Conservation (phyloP, 2,113 vertebrate species). For the Xyrauchen texanus region DNA sequence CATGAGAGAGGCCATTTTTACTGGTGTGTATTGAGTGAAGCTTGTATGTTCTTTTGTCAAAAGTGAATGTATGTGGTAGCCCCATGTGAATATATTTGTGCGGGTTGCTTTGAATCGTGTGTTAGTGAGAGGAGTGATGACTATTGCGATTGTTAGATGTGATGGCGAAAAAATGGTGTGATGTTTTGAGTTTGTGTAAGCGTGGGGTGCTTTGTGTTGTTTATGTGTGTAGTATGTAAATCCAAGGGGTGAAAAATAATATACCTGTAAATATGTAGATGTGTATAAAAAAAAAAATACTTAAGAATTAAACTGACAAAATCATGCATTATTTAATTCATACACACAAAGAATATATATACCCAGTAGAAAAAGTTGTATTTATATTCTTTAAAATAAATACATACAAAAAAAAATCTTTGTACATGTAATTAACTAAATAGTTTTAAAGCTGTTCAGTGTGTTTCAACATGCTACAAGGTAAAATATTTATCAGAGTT, state of each 20-base stretch:
- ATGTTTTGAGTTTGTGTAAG: constrained; percentile 64
- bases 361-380: constrained; percentile 22
- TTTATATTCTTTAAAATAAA: constrained; percentile 41
- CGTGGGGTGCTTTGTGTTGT: constrained; percentile 56
- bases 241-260: constrained; percentile 58
- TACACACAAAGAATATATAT: neutral
- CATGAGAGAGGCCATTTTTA: constrained; percentile 23
- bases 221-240: constrained; percentile 49
- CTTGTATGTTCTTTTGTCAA: constrained; percentile 54
- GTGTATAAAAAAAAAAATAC: constrained; percentile 73
- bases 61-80: constrained; percentile 63
- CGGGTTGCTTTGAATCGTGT: constrained; percentile 62
- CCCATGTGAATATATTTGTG: constrained; percentile 61
- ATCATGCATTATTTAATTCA: neutral
- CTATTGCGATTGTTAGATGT: constrained; percentile 58
- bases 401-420: neutral
- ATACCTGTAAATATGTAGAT: constrained; percentile 80
- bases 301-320: constrained; percentile 58
- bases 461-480: neutral
- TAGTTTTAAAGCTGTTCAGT: neutral
- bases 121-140: constrained; percentile 64
- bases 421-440: neutral
- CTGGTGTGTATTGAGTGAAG: constrained; percentile 41
- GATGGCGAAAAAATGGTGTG: constrained; percentile 50
- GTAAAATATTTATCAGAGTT: neutral